Conservation (phyloP, 2,113 vertebrate species). For the Sinosuthora webbiana region DNA sequence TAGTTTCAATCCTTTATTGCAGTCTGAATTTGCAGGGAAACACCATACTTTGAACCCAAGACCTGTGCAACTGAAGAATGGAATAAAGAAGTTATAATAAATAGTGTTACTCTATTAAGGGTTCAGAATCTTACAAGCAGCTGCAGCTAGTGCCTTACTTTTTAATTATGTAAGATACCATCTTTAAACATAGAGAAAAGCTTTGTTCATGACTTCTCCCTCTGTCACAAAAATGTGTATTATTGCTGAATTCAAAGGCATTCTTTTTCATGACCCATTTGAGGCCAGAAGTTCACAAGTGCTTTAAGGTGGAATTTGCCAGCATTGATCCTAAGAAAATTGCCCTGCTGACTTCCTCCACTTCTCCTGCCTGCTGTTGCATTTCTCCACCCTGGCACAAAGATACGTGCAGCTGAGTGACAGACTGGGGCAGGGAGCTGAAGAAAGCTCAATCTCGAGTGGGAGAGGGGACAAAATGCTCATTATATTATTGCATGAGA, state of each 20-base stretch:
- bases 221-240: neutral
- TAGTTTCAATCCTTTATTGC: neutral
- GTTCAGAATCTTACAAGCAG: neutral
- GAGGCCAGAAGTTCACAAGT: neutral
- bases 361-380: neutral
- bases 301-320: neutral
- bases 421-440: neutral
- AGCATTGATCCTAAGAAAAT: neutral
- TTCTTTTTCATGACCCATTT: neutral
- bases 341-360: neutral
- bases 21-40: neutral
- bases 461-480: neutral
- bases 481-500: neutral
- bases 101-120: neutral
- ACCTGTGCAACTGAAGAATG: neutral
- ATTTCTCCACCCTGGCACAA: neutral
- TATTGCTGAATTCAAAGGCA: neutral
- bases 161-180: conserved; percentile 26
- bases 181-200: conserved; percentile 13
- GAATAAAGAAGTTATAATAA: neutral
- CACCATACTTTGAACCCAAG: neutral
- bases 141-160: neutral
- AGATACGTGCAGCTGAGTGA: neutral
- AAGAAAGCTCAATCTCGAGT: neutral
- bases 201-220: neutral